Base-by-base conservation (phyloP, 2,797 vertebrate genomes). In the Stomatorhinus walkeri region DNA sequence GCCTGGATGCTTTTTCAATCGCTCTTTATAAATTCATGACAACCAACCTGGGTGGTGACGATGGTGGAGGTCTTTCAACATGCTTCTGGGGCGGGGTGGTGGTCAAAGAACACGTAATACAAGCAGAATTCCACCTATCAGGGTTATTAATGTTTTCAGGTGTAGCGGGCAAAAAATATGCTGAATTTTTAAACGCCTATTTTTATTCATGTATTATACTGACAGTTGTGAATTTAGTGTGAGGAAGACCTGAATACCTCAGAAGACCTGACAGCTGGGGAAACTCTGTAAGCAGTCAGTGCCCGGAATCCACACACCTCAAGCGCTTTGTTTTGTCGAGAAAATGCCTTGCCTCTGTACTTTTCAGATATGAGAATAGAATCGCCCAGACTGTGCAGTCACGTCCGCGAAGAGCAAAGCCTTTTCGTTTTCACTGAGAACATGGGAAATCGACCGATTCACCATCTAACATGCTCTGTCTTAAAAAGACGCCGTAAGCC, bases 11-110 rank as follows among this genome's bases (percentile, higher is more conserved):
- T 36, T 85, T 68, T 36, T 85, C 56, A 89, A 85, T 85, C 83
- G 48, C 59, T 85, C 40, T 85, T 85, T 86, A 68, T 89, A 81
- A 51, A 84, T 68, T 85, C 43, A 61, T 89, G 88, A 89, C 83
- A 89, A 61, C 88, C 88, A 88, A 84, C 32, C 88, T 61, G 56
- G 59, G 48, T 32, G 24, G 49, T 59, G 84, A 28, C 48, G 61
- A 36, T 85, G 52, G 88, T 61, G n/a, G n/a, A 22, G 56, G 56
- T 61, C 3, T 9, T 81, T 43, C 76, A 81, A 14, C 76, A 81
- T 46, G 7, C 19, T 81, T 81, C 40, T 46, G 14, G 2, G 36
- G 76, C 10, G 40, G 76, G 28, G 54, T 56, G 28, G 32, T 76
- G 5, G 24, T 81, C 32, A 81, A 43, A 81, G 76, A n/a, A 49